Conservation (phyloP, 2,113 vertebrate species). For the mouse (Mus musculus) region DNA sequence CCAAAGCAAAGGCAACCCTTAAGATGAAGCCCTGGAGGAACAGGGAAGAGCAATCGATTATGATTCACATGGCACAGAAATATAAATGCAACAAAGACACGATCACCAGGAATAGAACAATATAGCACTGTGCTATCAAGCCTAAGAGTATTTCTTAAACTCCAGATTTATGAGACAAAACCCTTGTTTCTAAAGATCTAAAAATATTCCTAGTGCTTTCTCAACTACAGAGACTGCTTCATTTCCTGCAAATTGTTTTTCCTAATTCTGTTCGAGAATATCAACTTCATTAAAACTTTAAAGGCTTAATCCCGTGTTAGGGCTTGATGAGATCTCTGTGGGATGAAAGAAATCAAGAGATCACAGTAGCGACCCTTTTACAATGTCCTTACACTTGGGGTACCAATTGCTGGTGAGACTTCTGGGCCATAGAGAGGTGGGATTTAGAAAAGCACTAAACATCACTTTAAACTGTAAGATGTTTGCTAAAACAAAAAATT, state of each 20-base stretch:
- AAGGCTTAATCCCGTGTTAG: constrained; percentile 66
- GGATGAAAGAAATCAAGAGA: constrained; percentile 67
- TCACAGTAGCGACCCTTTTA: constrained; percentile 55
- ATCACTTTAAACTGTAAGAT: constrained; percentile 41
- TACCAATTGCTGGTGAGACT: constrained; percentile 49
- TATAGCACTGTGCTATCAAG: not conserved
- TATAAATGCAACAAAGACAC: not conserved
- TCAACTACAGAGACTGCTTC: constrained; percentile 47
- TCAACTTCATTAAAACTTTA: constrained; percentile 69
- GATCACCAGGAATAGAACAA: not conserved
- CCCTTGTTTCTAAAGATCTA: constrained; percentile 44
- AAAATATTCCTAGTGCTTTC: constrained; percentile 52
- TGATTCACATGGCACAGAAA: not conserved
- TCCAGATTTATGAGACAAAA: constrained; percentile 24
- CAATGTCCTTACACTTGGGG: constrained; percentile 57
- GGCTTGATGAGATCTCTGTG: constrained; percentile 67
- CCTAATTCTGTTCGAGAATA: constrained; percentile 67
- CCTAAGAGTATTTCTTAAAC: not conserved
- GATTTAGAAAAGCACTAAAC: not conserved
- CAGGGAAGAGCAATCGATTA: constrained; percentile 9
- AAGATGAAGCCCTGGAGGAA: not conserved
- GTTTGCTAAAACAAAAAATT: constrained; percentile 9
- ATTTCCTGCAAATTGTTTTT: constrained; percentile 64
- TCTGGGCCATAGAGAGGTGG: not conserved
- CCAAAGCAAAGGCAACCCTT: constrained; percentile 9